phyloP scores from a whole-genome alignment of 2,888 invertebrate species.

The Dicyrtoma fusca region DNA sequence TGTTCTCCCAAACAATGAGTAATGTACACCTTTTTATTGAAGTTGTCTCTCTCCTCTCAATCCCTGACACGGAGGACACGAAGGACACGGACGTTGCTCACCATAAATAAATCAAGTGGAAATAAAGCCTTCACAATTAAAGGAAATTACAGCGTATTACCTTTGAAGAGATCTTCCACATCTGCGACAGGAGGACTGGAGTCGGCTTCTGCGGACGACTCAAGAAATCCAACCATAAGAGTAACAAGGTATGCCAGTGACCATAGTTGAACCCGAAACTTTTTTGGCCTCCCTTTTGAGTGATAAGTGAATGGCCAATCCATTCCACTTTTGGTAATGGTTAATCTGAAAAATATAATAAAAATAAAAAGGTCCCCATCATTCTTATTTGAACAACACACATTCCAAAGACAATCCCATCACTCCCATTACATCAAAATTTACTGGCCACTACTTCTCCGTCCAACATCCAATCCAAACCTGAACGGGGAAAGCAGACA shows the following conservation, averaged over 20 bases:
- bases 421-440: neutral
- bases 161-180: slow-evolving; percentile 57
- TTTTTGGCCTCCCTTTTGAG: slow-evolving; percentile 56
- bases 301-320: slow-evolving; percentile 57
- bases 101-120: slow-evolving; percentile 24
- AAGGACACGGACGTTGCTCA: neutral
- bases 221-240: slow-evolving; percentile 49
- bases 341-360: slow-evolving; percentile 52
- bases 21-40: slow-evolving; percentile 13
- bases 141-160: slow-evolving; percentile 41
- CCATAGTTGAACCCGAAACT: slow-evolving; percentile 50
- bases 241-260: slow-evolving; percentile 52
- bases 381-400: neutral
- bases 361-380: slow-evolving; percentile 25
- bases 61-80: neutral
- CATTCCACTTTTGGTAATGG: slow-evolving; percentile 54
- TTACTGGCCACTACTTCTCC: neutral
- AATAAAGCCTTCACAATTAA: slow-evolving; percentile 4
- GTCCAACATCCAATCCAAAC: neutral
- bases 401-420: neutral
- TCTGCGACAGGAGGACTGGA: slow-evolving; percentile 57
- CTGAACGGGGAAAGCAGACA: neutral
- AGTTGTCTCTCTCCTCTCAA: neutral
- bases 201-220: slow-evolving; percentile 45
- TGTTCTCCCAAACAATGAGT: slow-evolving; percentile 10